These are phyloP conservation scores for Phylloscopus whistleri DNA, from an alignment of 2,113 vertebrate species.

Conservation along the genomic window DNA sequence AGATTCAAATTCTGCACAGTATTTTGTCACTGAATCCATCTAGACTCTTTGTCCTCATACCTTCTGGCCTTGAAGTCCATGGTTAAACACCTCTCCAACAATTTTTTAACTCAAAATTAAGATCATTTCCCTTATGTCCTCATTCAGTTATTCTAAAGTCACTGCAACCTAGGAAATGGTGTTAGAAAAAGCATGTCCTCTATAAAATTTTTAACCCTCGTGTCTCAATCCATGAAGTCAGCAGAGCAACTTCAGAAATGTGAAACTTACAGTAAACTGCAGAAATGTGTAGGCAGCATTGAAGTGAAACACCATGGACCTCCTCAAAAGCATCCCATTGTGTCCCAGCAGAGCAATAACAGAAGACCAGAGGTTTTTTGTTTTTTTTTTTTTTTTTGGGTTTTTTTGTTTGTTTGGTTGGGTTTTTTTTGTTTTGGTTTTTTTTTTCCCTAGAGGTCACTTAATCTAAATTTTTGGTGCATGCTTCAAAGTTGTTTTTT, in stretches of 20 bases:
- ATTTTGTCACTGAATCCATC: background rate
- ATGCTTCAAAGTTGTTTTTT: background rate
- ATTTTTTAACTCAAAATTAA: background rate
- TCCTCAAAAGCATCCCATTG: background rate
- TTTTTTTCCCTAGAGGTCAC: background rate
- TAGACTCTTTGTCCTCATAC: background rate
- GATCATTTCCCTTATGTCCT: background rate
- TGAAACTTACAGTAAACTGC: background rate
- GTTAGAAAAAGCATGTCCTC: background rate
- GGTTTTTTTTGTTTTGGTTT: too few species aligned
- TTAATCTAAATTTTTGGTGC: background rate
- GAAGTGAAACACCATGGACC: background rate
- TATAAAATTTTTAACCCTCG: background rate
- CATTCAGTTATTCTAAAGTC: background rate
- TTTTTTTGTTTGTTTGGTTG: too few species aligned
- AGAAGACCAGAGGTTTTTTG: background rate
- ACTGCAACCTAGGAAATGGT: background rate
- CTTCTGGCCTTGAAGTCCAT: background rate
- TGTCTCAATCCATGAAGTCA: background rate
- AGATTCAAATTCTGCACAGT: background rate
- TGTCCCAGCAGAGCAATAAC: background rate
- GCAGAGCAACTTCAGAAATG: background rate
- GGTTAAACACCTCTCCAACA: background rate
- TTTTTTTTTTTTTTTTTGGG: background rate
- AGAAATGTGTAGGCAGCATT: background rate